These are phyloP conservation scores for Chironomus striatipennis DNA, from an alignment of 1,140 invertebrate species.

Conservation along the genomic window DNA sequence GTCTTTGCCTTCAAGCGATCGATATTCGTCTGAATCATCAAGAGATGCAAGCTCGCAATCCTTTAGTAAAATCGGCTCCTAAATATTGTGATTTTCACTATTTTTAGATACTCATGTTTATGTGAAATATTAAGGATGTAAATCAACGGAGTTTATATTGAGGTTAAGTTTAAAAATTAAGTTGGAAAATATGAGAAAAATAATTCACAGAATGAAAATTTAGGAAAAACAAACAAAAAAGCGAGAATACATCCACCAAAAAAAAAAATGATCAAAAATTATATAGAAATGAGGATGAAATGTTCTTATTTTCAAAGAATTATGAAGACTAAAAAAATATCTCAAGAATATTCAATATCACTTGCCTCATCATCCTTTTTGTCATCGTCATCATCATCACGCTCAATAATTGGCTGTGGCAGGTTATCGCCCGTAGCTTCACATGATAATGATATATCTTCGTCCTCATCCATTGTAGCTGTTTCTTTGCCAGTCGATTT, in stretches of 20 bases:
- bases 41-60: conserved; percentile 2
- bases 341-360: not conserved
- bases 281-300: not conserved
- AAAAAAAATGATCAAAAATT: not conserved
- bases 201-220: not conserved
- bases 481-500: not conserved
- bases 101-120: conserved; percentile 2
- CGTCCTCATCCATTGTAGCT: not conserved
- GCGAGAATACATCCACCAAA: not conserved
- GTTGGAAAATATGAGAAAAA: not conserved
- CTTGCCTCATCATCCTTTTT: conserved; percentile 1
- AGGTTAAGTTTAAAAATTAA: not conserved
- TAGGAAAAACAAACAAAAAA: not conserved
- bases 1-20: conserved; percentile 38
- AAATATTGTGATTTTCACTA: not conserved
- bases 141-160: not conserved
- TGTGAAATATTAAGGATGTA: not conserved
- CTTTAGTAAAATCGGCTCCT: not conserved
- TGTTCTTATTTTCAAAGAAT: no score
- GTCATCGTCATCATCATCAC: not conserved
- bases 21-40: conserved; percentile 40
- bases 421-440: no score
- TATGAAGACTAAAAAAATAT: not conserved
- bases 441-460: not conserved
- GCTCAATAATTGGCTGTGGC: not conserved